Evolutionary conservation across 2,113 vertebrate species (phyloP), one percentile per base, ranked within the genome.

Genomic region (Embiotoca jacksoni): DNA sequence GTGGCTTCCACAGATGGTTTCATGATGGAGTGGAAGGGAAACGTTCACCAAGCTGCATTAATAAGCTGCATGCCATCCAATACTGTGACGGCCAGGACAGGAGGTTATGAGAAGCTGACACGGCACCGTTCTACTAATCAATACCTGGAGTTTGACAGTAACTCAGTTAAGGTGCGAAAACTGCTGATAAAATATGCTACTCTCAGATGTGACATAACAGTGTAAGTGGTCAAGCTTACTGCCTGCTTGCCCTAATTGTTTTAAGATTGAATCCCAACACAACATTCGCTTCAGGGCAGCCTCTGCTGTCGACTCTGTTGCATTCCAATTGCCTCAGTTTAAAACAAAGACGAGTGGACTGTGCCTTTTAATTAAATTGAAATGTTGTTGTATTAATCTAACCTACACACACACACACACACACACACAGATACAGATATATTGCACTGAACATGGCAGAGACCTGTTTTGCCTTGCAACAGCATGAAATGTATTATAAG

Each of bases 191-290:
- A 59, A 69, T 69, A 56, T 49, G 73, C 60, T 5, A 3, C 58
- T 59, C 31, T 61, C 64, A 55, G 68, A 55, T 80, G 76, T 46
- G 59, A 77, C 44, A 67, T 31, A 59, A 55, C 30, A 16, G 23
- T 53, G 7, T 61, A 71, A 63, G 61, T 78, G 61, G 68, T 80
- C 77, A 71, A 14, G 47, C 64, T 16, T 65, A 32, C 44, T 59
- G 44, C 44, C 44, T 52, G 57, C 72, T 32, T 74, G 32, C 64
- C 39, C 8, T 84, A 86, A 84, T 86, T 83, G 47, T 67, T 53
- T 70, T 71, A 69, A 76, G 63, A 77, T 49, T 71, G 75, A 71
- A 63, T 84, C 62, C 39, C 49, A 59, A 31, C n/a, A 39, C 41
- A 81, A 63, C 46, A 11, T 73, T 58, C 32, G 68, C 61, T 62